Evolutionary conservation across 2,113 vertebrate genomes (phyloP).

Genomic region (Cynocephalus volans): DNA sequence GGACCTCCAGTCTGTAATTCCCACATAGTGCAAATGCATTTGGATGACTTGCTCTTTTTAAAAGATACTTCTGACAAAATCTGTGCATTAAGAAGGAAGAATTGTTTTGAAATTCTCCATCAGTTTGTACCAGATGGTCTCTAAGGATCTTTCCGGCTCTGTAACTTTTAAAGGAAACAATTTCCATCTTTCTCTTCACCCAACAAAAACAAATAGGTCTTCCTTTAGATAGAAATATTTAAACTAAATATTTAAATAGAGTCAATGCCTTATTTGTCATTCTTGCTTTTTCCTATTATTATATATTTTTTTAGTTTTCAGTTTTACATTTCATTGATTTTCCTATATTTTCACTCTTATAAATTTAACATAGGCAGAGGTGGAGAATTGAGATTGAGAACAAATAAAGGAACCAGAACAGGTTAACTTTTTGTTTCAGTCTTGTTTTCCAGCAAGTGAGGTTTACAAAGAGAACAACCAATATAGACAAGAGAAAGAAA

Average conservation of each 20-base stretch:
- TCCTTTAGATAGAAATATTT: conserved; percentile 72
- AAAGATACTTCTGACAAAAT: conserved; percentile 60
- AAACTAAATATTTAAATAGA: conserved; percentile 60
- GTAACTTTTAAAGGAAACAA: conserved; percentile 29
- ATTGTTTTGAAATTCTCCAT: conserved; percentile 40
- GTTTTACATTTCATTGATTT: conserved; percentile 68
- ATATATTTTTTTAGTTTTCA: conserved; percentile 67
- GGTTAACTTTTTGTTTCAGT: not conserved
- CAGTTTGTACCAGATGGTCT: conserved; percentile 29
- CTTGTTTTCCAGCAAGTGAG: not conserved
- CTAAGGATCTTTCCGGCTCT: conserved; percentile 11
- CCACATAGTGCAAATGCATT: not conserved
- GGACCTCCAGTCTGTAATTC: not conserved
- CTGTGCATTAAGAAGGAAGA: not conserved
- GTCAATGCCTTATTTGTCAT: conserved; percentile 52
- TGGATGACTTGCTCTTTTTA: not conserved
- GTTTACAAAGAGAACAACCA: not conserved
- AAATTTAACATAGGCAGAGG: not conserved
- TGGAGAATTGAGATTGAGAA: not conserved
- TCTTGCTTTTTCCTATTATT: conserved; percentile 67
- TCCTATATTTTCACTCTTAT: not conserved
- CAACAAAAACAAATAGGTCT: conserved; percentile 41
- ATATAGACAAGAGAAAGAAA: not conserved
- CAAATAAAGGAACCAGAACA: conserved; percentile 29
- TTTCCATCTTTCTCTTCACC: conserved; percentile 44